These are phyloP conservation scores for Eulemur albifrons DNA, from an alignment of 2,797 vertebrate species.

Conservation along the genomic window DNA sequence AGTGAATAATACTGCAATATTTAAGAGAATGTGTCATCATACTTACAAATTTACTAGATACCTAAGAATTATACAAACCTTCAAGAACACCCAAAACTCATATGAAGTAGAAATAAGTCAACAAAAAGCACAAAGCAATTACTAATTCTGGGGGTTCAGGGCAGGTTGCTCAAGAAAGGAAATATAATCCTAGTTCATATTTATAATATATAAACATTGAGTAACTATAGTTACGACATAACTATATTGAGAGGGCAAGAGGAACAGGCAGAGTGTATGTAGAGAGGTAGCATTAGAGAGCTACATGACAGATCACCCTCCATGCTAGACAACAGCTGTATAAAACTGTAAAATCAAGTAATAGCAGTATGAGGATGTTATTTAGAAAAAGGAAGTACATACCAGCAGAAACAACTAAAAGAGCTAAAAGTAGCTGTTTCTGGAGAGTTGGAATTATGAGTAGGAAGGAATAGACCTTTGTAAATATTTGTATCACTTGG, in stretches of 20 bases:
- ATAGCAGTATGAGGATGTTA: background rate
- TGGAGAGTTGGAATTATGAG: background rate
- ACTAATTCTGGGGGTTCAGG: background rate
- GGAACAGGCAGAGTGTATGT: background rate
- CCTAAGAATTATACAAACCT: slow-evolving; percentile 27
- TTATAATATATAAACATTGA: slow-evolving; percentile 36
- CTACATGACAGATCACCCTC: background rate
- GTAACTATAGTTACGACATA: background rate
- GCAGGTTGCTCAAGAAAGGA: background rate
- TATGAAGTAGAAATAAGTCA: slow-evolving; percentile 13
- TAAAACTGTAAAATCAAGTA: background rate
- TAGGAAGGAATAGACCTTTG: background rate
- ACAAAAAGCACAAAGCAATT: background rate
- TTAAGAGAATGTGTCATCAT: slow-evolving; percentile 7
- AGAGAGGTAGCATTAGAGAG: background rate
- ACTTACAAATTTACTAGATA: background rate
- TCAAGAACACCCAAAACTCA: background rate
- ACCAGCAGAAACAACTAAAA: background rate
- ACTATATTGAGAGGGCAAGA: background rate
- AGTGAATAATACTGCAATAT: background rate
- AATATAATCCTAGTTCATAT: background rate
- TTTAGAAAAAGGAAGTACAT: background rate
- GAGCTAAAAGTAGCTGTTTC: background rate
- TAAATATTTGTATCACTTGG: background rate
- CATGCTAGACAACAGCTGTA: background rate